Conservation (phyloP, 2,888 invertebrate species). For the Brassicogethes aeneus region DNA sequence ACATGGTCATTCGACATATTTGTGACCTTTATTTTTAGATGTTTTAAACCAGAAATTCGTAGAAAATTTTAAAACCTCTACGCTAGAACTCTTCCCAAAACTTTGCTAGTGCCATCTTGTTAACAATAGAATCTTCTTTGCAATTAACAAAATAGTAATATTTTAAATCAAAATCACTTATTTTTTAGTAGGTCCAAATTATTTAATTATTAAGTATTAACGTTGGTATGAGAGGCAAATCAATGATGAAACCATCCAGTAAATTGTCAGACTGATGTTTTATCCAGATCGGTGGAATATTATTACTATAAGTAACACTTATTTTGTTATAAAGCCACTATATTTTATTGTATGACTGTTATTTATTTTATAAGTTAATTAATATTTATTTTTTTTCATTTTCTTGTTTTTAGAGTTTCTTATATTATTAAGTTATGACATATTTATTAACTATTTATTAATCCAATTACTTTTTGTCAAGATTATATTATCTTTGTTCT, state of each 20-base stretch:
- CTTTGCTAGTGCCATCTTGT: too few relatives aligned
- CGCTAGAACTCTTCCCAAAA: too few relatives aligned
- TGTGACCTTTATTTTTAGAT: too few relatives aligned
- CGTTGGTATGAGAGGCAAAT: slow-evolving; percentile 1
- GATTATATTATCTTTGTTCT: too few relatives aligned
- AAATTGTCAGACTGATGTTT: slow-evolving; percentile 5
- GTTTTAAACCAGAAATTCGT: too few relatives aligned
- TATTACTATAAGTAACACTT: too few relatives aligned
- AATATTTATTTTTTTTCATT: slow-evolving; percentile 9
- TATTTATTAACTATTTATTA: slow-evolving; percentile 21
- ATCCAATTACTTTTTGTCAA: background rate
- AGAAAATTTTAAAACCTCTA: too few relatives aligned
- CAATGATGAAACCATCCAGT: background rate
- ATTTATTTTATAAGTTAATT: slow-evolving; percentile 8
- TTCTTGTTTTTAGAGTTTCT: slow-evolving; percentile 7
- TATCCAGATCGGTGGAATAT: too few relatives aligned
- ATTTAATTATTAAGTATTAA: slow-evolving; percentile 10
- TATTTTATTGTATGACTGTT: slow-evolving; percentile 9
- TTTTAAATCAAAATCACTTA: slow-evolving; percentile 7
- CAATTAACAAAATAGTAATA: too few relatives aligned
- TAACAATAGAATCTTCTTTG: too few relatives aligned
- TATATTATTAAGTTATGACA: slow-evolving; percentile 16
- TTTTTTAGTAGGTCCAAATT: slow-evolving; percentile 8
- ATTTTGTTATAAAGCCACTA: too few relatives aligned
- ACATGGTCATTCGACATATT: too few relatives aligned